These are phyloP conservation scores for Corythornis leucogaster DNA, from an alignment of 2,797 vertebrate species.

Conservation along the genomic window DNA sequence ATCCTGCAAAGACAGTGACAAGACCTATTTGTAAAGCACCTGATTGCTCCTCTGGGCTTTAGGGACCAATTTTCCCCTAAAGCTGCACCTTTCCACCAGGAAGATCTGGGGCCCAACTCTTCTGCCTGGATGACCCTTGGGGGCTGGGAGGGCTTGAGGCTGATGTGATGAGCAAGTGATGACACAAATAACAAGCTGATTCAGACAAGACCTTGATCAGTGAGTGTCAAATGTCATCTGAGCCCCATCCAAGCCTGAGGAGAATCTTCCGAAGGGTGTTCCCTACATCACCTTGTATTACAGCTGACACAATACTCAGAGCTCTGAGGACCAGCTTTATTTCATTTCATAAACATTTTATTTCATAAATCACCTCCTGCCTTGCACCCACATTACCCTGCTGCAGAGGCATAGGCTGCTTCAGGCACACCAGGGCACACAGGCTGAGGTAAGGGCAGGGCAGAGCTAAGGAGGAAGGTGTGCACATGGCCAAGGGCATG, in stretches of 20 bases:
- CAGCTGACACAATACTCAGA: neutral
- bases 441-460: neutral
- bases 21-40: neutral
- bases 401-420: neutral
- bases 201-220: neutral
- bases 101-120: neutral
- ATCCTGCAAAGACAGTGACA: neutral
- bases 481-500: fast-evolving
- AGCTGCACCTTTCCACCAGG: neutral
- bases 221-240: neutral
- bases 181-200: neutral
- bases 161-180: neutral
- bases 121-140: neutral
- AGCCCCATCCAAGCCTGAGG: neutral
- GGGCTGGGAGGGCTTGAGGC: neutral
- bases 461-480: neutral
- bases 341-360: neutral
- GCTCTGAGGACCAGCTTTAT: neutral
- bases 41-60: neutral
- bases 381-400: neutral
- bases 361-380: neutral
- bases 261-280: neutral
- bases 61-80: neutral
- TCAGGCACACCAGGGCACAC: neutral
- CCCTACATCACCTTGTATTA: neutral